A percentile compares a stretch with the other conserved stretches of the same genome.
These are phyloP conservation scores for Ophion ventricosus DNA, from an alignment of 2,888 invertebrate species.

Conservation along the genomic window DNA sequence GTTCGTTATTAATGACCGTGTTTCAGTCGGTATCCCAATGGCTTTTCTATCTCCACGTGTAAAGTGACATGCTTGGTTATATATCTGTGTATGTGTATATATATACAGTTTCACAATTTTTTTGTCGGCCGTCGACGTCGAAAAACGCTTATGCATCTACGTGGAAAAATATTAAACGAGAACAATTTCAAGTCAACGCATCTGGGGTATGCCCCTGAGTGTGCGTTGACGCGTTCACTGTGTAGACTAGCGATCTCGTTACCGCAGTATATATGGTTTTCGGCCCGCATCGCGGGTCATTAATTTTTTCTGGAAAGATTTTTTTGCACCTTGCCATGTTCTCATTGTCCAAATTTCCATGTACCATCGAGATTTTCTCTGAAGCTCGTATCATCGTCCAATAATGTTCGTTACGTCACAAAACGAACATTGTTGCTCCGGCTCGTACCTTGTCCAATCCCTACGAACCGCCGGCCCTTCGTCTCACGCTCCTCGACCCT, in stretches of 20 bases:
- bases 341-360: constrained; percentile 7
- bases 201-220: not conserved
- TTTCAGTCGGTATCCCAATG: constrained; percentile 45
- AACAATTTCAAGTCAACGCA: constrained; percentile 55
- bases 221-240: constrained; percentile 23
- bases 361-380: constrained; percentile 20
- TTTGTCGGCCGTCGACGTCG: constrained; percentile 28
- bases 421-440: constrained; percentile 19
- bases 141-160: constrained; percentile 61
- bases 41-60: constrained; percentile 14
- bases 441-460: not conserved
- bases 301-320: constrained; percentile 38
- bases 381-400: constrained; percentile 18
- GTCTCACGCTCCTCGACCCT: not conserved
- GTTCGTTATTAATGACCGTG: constrained; percentile 62
- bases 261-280: constrained; percentile 49
- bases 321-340: constrained; percentile 30
- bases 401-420: constrained; percentile 46
- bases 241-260: constrained; percentile 43
- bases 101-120: constrained; percentile 3
- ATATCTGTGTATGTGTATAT: not conserved
- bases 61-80: not conserved
- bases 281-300: constrained; percentile 40
- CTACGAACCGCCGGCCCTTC: not conserved
- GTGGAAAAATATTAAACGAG: constrained; percentile 57